A percentile compares a stretch with the other conserved stretches of the same genome.
phyloP scores from a whole-genome alignment of 2,113 vertebrate species.

The Platichthys stellatus region DNA sequence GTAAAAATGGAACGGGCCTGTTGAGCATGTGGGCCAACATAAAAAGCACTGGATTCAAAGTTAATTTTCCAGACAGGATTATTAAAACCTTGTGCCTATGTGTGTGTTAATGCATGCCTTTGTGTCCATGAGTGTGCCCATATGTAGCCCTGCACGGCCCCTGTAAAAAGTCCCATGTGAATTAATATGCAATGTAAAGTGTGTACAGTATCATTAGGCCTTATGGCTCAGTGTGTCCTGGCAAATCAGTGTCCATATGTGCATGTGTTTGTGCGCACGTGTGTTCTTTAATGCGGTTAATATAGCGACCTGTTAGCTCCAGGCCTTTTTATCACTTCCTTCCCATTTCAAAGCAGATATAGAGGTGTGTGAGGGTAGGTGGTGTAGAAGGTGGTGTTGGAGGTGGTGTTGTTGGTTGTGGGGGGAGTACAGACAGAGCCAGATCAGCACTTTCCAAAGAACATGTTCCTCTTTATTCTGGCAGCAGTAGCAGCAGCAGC shows the following conservation, averaged over 20 bases:
- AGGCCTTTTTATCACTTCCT: constrained; percentile 74
- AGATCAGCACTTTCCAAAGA: constrained; percentile 66
- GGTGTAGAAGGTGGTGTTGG: background rate
- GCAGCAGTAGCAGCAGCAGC: constrained; percentile 49
- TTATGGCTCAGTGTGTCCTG: constrained; percentile 5
- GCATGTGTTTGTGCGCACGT: constrained; percentile 1
- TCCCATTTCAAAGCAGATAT: constrained; percentile 73
- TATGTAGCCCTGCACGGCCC: constrained; percentile 51
- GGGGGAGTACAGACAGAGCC: constrained; percentile 44
- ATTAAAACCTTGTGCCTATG: constrained; percentile 83
- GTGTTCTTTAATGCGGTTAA: constrained; percentile 73
- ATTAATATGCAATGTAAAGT: constrained; percentile 22
- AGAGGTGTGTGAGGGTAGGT: constrained; percentile 16
- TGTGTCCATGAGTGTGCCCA: constrained; percentile 50
- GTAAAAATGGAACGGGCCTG: constrained; percentile 82
- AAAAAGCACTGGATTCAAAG: constrained; percentile 85
- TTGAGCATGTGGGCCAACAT: constrained; percentile 88
- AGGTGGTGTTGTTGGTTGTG: background rate
- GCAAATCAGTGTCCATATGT: background rate
- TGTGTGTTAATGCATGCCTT: constrained; percentile 12
- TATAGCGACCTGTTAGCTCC: constrained; percentile 79
- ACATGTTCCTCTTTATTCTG: constrained; percentile 62
- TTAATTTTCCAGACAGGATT: constrained; percentile 86
- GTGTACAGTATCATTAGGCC: constrained; percentile 28
- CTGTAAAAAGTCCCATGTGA: constrained; percentile 36